Evolutionary conservation across 1,140 invertebrate genomes (phyloP).

Genomic region (Periplaneta americana): DNA sequence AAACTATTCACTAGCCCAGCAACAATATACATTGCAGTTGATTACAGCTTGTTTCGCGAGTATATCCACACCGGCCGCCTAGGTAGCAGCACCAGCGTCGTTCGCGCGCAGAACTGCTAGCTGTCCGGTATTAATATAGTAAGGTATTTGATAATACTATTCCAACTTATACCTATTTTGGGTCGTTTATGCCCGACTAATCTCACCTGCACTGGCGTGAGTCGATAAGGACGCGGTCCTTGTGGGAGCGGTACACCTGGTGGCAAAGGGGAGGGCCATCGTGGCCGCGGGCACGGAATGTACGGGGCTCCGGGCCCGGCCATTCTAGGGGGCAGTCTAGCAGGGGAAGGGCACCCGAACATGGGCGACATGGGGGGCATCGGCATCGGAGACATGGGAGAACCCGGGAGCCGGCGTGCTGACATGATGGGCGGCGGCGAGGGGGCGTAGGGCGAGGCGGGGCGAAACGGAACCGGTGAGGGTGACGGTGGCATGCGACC

Average conservation of each 20-base stretch:
- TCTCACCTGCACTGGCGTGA: conserved; percentile 20
- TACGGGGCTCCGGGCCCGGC: conserved; percentile 37
- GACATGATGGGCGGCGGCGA: conserved; percentile 27
- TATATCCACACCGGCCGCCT: too few relatives aligned
- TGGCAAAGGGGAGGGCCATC: conserved; percentile 48
- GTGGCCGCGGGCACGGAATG: conserved; percentile 53
- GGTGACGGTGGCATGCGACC: conserved; percentile 20
- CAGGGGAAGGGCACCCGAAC: conserved; percentile 39
- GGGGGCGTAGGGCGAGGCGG: conserved; percentile 21
- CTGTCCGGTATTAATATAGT: too few relatives aligned
- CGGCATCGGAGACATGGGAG: conserved; percentile 26
- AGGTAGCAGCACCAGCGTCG: too few relatives aligned
- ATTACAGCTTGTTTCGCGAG: too few relatives aligned
- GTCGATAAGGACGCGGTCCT: conserved; percentile 35
- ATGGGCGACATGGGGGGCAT: conserved; percentile 26
- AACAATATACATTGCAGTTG: too few relatives aligned
- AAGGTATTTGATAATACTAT: too few relatives aligned
- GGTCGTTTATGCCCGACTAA: too few relatives aligned
- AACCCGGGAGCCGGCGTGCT: conserved; percentile 13
- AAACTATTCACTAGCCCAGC: too few relatives aligned
- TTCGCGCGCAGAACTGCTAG: too few relatives aligned
- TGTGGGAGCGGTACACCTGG: conserved; percentile 38
- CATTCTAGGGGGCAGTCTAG: conserved; percentile 34
- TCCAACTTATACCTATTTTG: too few relatives aligned
- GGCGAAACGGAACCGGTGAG: conserved; percentile 21